Base-by-base conservation (phyloP, 2,113 vertebrate genomes). In the Perca fluviatilis region DNA sequence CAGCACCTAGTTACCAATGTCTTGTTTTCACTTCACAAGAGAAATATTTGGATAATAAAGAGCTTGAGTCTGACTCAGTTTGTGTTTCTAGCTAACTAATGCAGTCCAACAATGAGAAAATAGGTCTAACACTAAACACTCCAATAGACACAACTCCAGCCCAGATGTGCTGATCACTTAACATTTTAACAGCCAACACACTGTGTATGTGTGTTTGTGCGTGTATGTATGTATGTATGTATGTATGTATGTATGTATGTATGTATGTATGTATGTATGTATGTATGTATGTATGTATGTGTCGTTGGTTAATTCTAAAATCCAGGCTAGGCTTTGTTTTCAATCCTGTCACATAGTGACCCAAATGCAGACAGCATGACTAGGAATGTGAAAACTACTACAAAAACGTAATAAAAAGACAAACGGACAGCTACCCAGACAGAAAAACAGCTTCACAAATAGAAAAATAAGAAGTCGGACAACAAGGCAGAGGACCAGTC, bases 1-100 rank as follows among this genome's bases (percentile, higher is more conserved):
- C 49, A 88, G 80, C 63, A 80, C 78, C 74, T 77, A 71, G 79
- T 88, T 83, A 87, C 81, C 54, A 79, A 82, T 58, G 73, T 61
- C 74, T 79, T 89, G 62, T 84, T 91, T 92, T 89, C 33, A 61
- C 70, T 85, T 86, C 54, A 71, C 36, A 80, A 79, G 83, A 80
- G 58, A 90, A 84, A 85, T 85, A 85, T 89, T 84, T 91, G 72
- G 65, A 88, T 63, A 74, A 72, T 57, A 81, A 81, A 85, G 77
- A 79, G 71, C 83, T 79, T 13, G 68, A 81, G 27, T 68, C 51
- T 77, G 33, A 77, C n/a, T 73, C n/a, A 65, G 83, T 77, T 63
- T 65, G 80, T 80, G 68, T 78, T 86, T 86, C 69, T 82, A 54
- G 84, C 62, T 56, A 77, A 85, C 77, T 77, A 78, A 82, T 86